Base-by-base conservation (phyloP, 2,888 invertebrate genomes). In the Zelleria hepariella region DNA sequence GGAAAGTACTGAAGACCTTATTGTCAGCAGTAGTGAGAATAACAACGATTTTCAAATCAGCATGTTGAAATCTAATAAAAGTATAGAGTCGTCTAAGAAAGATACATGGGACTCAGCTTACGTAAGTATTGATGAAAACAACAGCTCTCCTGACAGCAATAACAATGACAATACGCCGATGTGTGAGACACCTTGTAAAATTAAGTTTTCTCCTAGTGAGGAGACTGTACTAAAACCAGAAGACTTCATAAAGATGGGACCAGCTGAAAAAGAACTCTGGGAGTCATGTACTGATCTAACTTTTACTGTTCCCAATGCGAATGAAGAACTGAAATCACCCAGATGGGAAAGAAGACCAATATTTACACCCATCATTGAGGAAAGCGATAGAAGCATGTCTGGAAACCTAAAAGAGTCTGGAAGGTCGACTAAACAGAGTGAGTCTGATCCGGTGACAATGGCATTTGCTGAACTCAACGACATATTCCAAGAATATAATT, bases 91-190 rank as follows among this genome's bases (percentile, higher is more conserved):
- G 53, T 77, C 82, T 26, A 78, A 76, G 67, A 86, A 80, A 76
- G 89, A 90, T 63, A 78, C 78, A 62, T 87, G 89, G 85, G 90
- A 90, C 72, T 90, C 90, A 7, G 90, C 90, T 10, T 90, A 90
- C 65, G 86, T 90, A 65, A 90, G 90, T 75, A 89, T 90, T 63
- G 90, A 90, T 65, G 90, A 90, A 61, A 82, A 72, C 64, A 86
- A 79, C 66, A 78, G 80, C 67, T 81, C 85, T 6, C 81, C 88
- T 48, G 89, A 88, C 66, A 82, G 65, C 62, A 86, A 84, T 64
- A 80, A 80, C 66, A 86, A 82, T 65, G 80, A 75, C 49, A 64
- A 69, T 63, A 42, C 32, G 7, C 5, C 32, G 32, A 32, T 42
- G 32, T 42, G 32, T 42, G 82, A 82, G 47, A 59, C 71, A 62